Conservation (phyloP, 2,113 vertebrate genomes). For the Tychaedon coryphoeus region DNA sequence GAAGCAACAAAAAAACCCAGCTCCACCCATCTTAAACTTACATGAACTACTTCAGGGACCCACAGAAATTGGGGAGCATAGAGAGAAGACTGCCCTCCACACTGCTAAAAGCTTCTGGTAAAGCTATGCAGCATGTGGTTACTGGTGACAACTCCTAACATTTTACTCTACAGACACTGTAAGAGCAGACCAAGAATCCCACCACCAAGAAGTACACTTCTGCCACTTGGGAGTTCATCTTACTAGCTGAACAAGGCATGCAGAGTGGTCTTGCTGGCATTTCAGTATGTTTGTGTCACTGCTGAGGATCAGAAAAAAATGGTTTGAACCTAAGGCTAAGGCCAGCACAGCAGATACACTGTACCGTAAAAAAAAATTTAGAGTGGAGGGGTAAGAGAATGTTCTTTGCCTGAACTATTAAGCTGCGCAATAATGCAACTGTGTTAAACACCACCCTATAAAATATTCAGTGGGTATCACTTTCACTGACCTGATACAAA, state of each 20-base stretch:
- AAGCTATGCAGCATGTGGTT: not conserved
- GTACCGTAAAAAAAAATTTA: not conserved
- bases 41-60: not conserved
- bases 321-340: accelerated
- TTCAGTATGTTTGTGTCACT: not conserved
- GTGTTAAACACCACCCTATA: not conserved
- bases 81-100: not conserved
- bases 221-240: not conserved
- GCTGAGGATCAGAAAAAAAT: not conserved
- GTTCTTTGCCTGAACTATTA: not conserved
- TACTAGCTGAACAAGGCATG: not conserved
- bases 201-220: not conserved
- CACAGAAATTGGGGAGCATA: not conserved
- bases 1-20: not conserved
- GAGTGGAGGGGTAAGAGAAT: not conserved
- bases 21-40: not conserved
- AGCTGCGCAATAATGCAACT: not conserved
- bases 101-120: not conserved
- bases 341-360: not conserved
- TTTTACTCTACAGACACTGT: not conserved
- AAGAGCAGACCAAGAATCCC: not conserved
- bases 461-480: not conserved
- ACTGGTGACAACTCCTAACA: not conserved
- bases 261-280: not conserved
- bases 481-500: not conserved